Evolutionary conservation across 2,888 invertebrate species (phyloP), one percentile per base, ranked within the genome.

Genomic region (Cosmorhoe ocellata): DNA sequence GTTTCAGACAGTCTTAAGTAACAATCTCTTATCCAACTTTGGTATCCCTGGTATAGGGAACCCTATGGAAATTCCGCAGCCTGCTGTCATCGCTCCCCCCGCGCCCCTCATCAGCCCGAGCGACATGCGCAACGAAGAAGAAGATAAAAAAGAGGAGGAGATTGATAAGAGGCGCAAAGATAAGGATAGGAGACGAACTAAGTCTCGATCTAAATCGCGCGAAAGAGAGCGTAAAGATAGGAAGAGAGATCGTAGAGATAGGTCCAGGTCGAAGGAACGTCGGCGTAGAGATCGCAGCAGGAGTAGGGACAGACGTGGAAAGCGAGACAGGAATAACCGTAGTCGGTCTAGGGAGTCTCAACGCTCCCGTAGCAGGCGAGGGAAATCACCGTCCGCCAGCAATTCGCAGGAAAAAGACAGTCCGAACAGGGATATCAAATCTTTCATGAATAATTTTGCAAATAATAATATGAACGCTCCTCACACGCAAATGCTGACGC

Each of bases 261-360:
- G 91, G 14, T 91, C 91, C 1, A 83, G 91, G 5, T 92, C 93
- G 18, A 80, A 91, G 54, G 95, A 94, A 1, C 84, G 93, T 11
- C 86, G 90, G 11, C 90, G 91, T 22, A 91, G 77, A 63, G 88
- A 93, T 44, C 91, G 94, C 30, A 91, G 93, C 51, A 90, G 93
- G 34, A 92, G 92, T 61, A 80, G 93, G 14, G 92, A 93, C 22
- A 67, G 83, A 6, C 76, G 85, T n/a, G 80, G 91, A 42, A 85
- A 91, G 43, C 79, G 92, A 5, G 53, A 91, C 48, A 79, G 91
- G 18, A 89, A 86, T 59, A 91, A 92, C 32, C 89, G 91, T 53
- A 91, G 92, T 56, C 84, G 92, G 11, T 90, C 92, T n/a, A 91
- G 92, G 3, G 90, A 92, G 0, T 58, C 88, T 76, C 59, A 92